These are phyloP conservation scores for Lochmaea crataegi DNA, from an alignment of 2,888 invertebrate species.

Conservation along the genomic window DNA sequence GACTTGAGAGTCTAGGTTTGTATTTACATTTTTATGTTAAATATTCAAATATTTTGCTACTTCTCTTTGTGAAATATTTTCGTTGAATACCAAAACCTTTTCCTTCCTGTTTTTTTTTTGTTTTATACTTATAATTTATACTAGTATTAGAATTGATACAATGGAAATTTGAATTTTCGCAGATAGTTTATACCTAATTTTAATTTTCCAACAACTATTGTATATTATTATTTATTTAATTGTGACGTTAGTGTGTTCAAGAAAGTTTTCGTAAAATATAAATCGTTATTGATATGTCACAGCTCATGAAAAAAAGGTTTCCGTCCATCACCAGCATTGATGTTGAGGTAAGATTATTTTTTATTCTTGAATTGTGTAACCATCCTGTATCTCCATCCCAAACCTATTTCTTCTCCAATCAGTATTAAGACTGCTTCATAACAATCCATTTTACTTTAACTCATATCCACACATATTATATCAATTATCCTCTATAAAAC, in stretches of 20 bases:
- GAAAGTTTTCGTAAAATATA: constrained; percentile 3
- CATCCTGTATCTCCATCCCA: too few species aligned
- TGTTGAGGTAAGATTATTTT: constrained; percentile 61
- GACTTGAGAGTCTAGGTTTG: too few species aligned
- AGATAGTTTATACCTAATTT: not conserved
- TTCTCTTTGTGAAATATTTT: too few species aligned
- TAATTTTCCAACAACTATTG: not conserved
- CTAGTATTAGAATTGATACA: not conserved
- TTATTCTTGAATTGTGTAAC: too few species aligned
- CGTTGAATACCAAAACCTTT: too few species aligned
- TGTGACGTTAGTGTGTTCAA: not conserved
- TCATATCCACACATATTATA: too few species aligned
- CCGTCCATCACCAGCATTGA: constrained; percentile 69
- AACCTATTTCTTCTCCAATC: too few species aligned
- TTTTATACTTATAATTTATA: not conserved
- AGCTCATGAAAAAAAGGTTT: constrained; percentile 66
- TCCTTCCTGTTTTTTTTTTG: not conserved
- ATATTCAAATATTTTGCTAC: too few species aligned
- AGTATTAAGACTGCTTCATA: too few species aligned
- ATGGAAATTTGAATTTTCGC: not conserved
- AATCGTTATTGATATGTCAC: constrained; percentile 49
- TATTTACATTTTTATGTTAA: too few species aligned
- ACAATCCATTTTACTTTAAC: too few species aligned
- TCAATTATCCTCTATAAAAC: too few species aligned
- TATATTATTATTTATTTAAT: constrained; percentile 8